Evolutionary conservation across 2,113 vertebrate species (phyloP).

Genomic region (Pagrus major): DNA sequence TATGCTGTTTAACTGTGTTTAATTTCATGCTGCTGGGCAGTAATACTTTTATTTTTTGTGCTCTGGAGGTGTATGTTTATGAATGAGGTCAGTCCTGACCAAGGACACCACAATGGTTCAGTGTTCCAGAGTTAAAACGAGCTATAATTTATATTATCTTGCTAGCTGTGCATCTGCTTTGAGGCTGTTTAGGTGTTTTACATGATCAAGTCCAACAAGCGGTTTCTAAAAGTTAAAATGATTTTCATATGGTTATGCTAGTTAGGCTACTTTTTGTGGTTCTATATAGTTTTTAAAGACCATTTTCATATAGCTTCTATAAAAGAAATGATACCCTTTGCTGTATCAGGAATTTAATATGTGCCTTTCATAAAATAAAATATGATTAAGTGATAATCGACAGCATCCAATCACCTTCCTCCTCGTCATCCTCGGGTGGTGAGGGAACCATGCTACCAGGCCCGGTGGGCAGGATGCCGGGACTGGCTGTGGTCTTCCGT

Average conservation of each 20-base stretch:
- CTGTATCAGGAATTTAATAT: background rate
- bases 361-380: background rate
- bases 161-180: background rate
- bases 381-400: background rate
- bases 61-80: background rate
- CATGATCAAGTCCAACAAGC: background rate
- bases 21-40: background rate
- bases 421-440: conserved; percentile 97
- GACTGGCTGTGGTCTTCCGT: conserved; percentile 94
- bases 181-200: conserved; percentile 7
- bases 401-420: conserved; percentile 88
- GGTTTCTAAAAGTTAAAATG: background rate
- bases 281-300: background rate
- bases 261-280: background rate
- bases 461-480: conserved; percentile 86
- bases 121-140: background rate
- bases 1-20: background rate
- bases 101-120: conserved; percentile 1
- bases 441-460: conserved; percentile 92
- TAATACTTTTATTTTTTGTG: background rate
- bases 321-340: background rate
- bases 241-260: background rate
- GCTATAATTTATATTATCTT: background rate
- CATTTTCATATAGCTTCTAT: conserved; percentile 1
- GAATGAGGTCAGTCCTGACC: background rate